phyloP scores from a whole-genome alignment of 2,113 vertebrate species.

The Geococcyx californianus region DNA sequence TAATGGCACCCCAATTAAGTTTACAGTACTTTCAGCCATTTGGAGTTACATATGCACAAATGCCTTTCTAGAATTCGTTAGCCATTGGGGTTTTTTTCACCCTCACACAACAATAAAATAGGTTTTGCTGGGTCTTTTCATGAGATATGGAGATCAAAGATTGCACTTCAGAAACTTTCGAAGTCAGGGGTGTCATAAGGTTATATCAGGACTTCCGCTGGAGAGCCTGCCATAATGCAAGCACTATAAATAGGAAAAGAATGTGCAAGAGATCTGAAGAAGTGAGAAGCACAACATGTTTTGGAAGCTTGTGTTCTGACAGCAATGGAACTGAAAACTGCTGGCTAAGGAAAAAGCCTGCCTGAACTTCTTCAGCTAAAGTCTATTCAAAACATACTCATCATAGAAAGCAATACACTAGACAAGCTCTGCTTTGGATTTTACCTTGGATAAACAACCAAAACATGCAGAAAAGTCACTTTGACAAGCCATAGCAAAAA shows the following conservation, averaged over 20 bases:
- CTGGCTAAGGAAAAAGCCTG: not conserved
- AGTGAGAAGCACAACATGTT: slow-evolving; percentile 11
- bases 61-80: not conserved
- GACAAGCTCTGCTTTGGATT: not conserved
- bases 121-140: not conserved
- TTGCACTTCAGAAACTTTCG: not conserved
- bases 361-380: not conserved
- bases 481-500: not conserved
- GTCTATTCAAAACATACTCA: not conserved
- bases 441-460: not conserved
- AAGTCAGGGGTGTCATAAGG: not conserved
- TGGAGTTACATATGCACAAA: not conserved
- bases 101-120: not conserved
- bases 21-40: slow-evolving; percentile 18
- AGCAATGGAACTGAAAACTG: not conserved
- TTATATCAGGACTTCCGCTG: slow-evolving; percentile 4
- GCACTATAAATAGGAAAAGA: slow-evolving; percentile 50
- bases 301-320: not conserved
- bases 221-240: not conserved
- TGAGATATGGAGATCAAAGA: not conserved
- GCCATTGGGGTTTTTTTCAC: not conserved
- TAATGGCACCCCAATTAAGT: slow-evolving; percentile 21
- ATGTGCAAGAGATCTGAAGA: slow-evolving; percentile 3
- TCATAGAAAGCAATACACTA: not conserved
- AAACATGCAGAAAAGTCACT: not conserved